Conservation (phyloP, 2,888 invertebrate species). For the Sinotaia quadrata region DNA sequence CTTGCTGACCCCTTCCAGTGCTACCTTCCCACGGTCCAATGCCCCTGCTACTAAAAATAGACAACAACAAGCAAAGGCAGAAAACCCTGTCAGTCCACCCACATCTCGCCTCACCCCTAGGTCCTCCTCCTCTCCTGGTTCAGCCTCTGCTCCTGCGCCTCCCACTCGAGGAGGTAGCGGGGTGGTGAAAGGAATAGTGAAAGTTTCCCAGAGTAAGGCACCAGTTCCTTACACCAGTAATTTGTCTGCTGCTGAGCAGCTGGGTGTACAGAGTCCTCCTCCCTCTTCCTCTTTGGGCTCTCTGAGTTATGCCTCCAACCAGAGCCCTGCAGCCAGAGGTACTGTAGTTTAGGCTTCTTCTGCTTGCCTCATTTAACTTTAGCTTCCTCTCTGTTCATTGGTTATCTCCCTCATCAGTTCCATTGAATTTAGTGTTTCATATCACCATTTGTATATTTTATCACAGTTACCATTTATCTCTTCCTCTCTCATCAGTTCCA, state of each 20-base stretch:
- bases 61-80: too few relatives aligned
- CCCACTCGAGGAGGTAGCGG: slow-evolving; percentile 23
- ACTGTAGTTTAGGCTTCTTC: slow-evolving; percentile 12
- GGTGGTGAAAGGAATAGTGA: background rate
- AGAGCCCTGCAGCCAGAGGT: slow-evolving; percentile 29
- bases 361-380: background rate
- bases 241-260: slow-evolving; percentile 59
- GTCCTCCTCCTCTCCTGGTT: slow-evolving; percentile 13
- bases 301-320: slow-evolving; percentile 1
- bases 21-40: slow-evolving; percentile 16
- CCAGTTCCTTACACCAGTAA: slow-evolving; percentile 33
- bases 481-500: too few relatives aligned
- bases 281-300: slow-evolving; percentile 30
- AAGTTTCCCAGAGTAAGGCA: background rate
- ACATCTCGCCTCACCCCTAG: slow-evolving; percentile 15
- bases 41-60: background rate
- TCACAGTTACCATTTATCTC: too few relatives aligned
- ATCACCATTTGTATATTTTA: too few relatives aligned
- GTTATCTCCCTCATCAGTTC: background rate
- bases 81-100: too few relatives aligned
- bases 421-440: slow-evolving; percentile 8
- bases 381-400: background rate
- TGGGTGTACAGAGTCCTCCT: slow-evolving; percentile 58
- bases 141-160: slow-evolving; percentile 22
- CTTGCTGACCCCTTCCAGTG: slow-evolving; percentile 10